Conservation (phyloP, 2,888 invertebrate genomes). For the Deroplatys truncata region DNA sequence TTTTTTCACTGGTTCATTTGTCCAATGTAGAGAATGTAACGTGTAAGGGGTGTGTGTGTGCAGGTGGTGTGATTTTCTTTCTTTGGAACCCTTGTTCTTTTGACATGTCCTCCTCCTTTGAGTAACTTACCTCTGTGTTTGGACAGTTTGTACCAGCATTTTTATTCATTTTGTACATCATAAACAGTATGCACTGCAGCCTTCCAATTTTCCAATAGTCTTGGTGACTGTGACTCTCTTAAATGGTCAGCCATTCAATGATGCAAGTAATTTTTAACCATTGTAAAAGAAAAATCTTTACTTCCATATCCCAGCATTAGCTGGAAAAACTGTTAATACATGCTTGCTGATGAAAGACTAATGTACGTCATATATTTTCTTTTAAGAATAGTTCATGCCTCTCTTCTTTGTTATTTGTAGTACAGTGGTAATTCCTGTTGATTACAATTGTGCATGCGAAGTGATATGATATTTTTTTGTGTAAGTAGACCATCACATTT, state of each 20-base stretch:
- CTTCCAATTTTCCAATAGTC: no score
- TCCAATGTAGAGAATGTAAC: no score
- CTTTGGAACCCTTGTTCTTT: no score
- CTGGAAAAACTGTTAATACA: background rate
- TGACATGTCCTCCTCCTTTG: no score
- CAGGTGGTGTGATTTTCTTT: no score
- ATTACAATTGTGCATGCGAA: background rate
- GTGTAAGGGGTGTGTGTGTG: no score
- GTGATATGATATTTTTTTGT: background rate
- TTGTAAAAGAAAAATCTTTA: background rate
- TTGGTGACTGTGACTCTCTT: no score
- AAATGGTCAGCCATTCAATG: background rate
- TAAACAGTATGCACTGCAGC: no score
- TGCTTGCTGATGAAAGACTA: background rate
- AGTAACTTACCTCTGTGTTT: no score
- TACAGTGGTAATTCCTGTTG: background rate
- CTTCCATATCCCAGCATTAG: background rate
- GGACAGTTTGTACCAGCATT: no score
- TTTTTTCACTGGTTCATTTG: no score
- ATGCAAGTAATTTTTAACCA: background rate
- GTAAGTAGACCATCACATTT: background rate
- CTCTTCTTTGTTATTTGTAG: background rate
- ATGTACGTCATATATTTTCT: background rate
- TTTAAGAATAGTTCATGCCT: background rate
- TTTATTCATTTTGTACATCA: no score